Conservation (phyloP, 2,797 vertebrate species). For the Phrynocephalus forsythii region DNA sequence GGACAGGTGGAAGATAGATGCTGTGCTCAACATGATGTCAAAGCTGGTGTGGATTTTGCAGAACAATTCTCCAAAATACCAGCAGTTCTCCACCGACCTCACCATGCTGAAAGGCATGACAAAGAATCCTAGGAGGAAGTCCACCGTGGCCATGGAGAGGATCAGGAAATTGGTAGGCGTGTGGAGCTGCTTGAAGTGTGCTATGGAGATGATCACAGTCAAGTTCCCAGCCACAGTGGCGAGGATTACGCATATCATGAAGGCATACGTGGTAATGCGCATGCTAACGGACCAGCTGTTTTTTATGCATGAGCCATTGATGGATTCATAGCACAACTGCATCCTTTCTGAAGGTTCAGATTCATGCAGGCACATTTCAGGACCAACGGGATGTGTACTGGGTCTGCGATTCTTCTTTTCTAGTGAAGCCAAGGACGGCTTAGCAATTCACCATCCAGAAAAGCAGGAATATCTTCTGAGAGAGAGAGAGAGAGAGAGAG, state of each 20-base stretch:
- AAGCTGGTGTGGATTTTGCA: conserved; percentile 85
- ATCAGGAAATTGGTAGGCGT: conserved; percentile 87
- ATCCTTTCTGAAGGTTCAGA: conserved; percentile 57
- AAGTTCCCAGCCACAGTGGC: conserved; percentile 84
- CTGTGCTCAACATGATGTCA: conserved; percentile 83
- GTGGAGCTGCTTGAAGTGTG: conserved; percentile 90
- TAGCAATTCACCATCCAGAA: conserved; percentile 20
- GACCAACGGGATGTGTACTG: not conserved
- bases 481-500: not conserved
- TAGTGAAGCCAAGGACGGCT: conserved; percentile 2
- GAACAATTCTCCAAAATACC: conserved; percentile 84
- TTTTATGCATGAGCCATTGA: conserved; percentile 76
- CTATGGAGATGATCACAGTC: conserved; percentile 85
- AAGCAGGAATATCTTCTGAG: conserved; percentile 47
- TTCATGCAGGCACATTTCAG: not conserved
- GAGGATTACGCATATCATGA: conserved; percentile 78
- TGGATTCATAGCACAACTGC: conserved; percentile 68
- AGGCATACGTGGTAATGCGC: conserved; percentile 73
- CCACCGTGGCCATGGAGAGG: conserved; percentile 85
- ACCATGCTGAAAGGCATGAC: conserved; percentile 88
- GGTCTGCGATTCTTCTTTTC: conserved; percentile 35
- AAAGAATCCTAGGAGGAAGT: conserved; percentile 82
- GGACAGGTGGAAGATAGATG: conserved; percentile 86
- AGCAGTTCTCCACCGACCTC: conserved; percentile 81
- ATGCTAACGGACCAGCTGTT: conserved; percentile 71